Percentiles rank a stretch among this genome's conserved stretches.
phyloP scores from a whole-genome alignment of 2,888 invertebrate species.

The Rotaria macrura region DNA sequence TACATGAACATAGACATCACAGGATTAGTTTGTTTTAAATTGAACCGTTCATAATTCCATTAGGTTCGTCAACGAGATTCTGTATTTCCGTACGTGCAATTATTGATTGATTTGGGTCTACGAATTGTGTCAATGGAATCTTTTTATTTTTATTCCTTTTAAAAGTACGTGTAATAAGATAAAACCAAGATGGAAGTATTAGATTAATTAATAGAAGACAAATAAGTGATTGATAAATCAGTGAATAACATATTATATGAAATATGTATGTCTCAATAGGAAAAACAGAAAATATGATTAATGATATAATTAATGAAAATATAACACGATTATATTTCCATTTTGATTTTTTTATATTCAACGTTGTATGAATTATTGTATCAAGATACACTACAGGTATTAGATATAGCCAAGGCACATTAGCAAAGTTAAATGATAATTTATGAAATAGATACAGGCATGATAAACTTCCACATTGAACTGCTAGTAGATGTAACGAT shows the following conservation, averaged over 20 bases:
- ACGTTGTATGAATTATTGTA: background rate
- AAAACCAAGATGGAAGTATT: background rate
- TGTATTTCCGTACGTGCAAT: background rate
- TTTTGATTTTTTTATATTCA: background rate
- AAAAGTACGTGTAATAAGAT: background rate
- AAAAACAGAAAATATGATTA: background rate
- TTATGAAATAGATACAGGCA: constrained; percentile 17
- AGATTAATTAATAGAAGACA: background rate
- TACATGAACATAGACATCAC: background rate
- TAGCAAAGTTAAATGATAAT: background rate
- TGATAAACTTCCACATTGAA: background rate
- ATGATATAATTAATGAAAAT: background rate
- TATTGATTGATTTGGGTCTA: background rate
- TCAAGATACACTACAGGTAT: background rate
- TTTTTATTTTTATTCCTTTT: background rate
- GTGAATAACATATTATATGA: background rate
- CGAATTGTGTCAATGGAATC: no score
- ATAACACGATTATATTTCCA: constrained; percentile 11
- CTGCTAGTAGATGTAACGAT: background rate
- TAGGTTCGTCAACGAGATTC: background rate
- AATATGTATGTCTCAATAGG: background rate
- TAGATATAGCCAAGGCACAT: background rate
- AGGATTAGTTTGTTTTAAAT: background rate
- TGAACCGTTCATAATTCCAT: background rate
- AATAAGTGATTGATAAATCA: background rate